Conservation (phyloP, 2,113 vertebrate species). For the Acinonyx jubatus region DNA sequence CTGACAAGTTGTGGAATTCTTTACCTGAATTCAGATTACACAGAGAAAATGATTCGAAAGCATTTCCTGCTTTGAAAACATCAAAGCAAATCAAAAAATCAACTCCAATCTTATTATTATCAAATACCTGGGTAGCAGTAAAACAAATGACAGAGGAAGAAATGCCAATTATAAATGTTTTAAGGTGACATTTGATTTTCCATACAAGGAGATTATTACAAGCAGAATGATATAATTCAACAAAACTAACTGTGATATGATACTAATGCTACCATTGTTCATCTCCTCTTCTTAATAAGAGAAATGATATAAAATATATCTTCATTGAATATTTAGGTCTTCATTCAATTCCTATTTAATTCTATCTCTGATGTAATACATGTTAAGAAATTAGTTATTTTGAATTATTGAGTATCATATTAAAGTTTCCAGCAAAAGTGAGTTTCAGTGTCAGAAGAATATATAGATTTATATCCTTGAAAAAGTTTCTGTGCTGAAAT, state of each 20-base stretch:
- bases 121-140: constrained; percentile 47
- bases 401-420: constrained; percentile 24
- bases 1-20: constrained; percentile 62
- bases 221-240: background rate
- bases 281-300: background rate
- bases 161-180: constrained; percentile 58
- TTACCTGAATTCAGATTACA: constrained; percentile 60
- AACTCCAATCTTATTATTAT: constrained; percentile 46
- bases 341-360: background rate
- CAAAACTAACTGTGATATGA: background rate
- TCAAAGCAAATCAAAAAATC: constrained; percentile 69
- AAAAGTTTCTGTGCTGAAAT: background rate
- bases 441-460: background rate
- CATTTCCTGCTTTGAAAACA: constrained; percentile 60
- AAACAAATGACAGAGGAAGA: constrained; percentile 51
- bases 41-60: constrained; percentile 48
- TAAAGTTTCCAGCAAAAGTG: background rate
- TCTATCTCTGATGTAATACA: background rate
- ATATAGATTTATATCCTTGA: background rate
- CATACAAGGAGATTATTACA: background rate
- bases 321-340: background rate
- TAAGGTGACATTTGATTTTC: constrained; percentile 54
- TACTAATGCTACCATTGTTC: background rate
- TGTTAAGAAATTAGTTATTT: background rate
- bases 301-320: background rate